These are phyloP conservation scores for Microcaecilia unicolor DNA, from an alignment of 2,797 vertebrate genomes.

Conservation along the genomic window DNA sequence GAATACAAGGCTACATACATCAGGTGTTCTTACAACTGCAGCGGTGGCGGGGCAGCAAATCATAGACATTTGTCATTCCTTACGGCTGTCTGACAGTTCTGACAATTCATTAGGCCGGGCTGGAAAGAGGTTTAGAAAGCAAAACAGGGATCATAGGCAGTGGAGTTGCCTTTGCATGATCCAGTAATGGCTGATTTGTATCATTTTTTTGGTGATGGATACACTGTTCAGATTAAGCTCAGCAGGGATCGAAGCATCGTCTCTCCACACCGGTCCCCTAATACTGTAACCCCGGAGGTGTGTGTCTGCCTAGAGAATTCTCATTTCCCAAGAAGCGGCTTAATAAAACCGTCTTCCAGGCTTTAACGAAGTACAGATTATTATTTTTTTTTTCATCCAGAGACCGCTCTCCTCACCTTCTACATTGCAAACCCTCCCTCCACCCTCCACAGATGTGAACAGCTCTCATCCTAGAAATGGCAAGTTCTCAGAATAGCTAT, in stretches of 20 bases:
- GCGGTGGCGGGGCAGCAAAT: constrained; percentile 56
- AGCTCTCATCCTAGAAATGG: too few species aligned
- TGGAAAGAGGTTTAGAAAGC: constrained; percentile 64
- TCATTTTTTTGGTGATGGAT: constrained; percentile 60
- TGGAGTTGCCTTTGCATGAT: constrained; percentile 54
- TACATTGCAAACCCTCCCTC: too few species aligned
- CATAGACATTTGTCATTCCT: constrained; percentile 75
- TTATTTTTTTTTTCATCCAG: too few species aligned
- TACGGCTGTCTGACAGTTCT: constrained; percentile 67
- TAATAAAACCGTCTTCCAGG: too few species aligned
- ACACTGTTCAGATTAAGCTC: constrained; percentile 50
- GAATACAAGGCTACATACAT: constrained; percentile 55
- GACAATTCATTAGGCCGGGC: constrained; percentile 71
- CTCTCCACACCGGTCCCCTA: too few species aligned
- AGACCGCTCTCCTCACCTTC: too few species aligned
- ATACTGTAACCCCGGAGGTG: too few species aligned
- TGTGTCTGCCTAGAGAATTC: too few species aligned
- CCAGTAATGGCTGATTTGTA: constrained; percentile 66
- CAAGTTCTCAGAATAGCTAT: too few species aligned
- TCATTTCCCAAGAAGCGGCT: too few species aligned
- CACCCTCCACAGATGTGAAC: too few species aligned
- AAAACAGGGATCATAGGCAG: constrained; percentile 54
- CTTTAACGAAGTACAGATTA: too few species aligned
- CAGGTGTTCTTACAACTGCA: constrained; percentile 60
- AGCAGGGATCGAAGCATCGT: constrained; percentile 26